Evolutionary conservation across 37 sponge, comb jelly and placozoan genomes (phyloP), one percentile per base, ranked within the genome.

Genomic region (Bolinopsis microptera): DNA sequence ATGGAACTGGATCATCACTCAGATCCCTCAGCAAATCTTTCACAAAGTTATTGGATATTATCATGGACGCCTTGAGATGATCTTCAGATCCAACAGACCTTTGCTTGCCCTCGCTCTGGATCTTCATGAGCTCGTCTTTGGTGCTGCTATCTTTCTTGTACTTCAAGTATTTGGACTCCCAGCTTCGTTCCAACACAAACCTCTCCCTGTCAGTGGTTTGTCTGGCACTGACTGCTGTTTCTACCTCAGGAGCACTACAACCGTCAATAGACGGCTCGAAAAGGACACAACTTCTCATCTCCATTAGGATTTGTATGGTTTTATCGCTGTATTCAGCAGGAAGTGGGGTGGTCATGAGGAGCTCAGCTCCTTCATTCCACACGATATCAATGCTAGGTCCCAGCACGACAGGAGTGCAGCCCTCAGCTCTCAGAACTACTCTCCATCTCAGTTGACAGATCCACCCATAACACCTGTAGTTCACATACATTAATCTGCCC

Each of bases 391-490:
- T 80, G 23, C 38, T 36, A 13, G 82, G 82, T 35, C 82, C 82
- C 37, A 80, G 37, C 31, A 80, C 38, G 35, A 80, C 2, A 22
- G 82, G 82, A 8, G 24, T 33, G 38, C 82, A 80, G 38, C 82
- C 82, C 82, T 80, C 82, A 33, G 82, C 82, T 30, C 82, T 2
- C 38, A 80, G 82, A 31, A 80, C 82, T 21, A 34, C 82, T 37
- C 82, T 80, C 82, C 82, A 80, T 37, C 82, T 31, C 82, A 80
- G 23, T 30, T 80, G 82, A 80, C 82, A 80, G 9, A 80, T 35
- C 82, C 82, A 80, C 37, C 82, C 82, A 35, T 80, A 80, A 35
- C 82, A 80, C 37, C 82, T 80, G 82, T 80, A 80, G 82, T 80
- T 80, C 16, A 80, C 82, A 34, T 80, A 80, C 82, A 80, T 80